Conservation (phyloP, 2,113 vertebrate genomes). For the Cebus imitator region DNA sequence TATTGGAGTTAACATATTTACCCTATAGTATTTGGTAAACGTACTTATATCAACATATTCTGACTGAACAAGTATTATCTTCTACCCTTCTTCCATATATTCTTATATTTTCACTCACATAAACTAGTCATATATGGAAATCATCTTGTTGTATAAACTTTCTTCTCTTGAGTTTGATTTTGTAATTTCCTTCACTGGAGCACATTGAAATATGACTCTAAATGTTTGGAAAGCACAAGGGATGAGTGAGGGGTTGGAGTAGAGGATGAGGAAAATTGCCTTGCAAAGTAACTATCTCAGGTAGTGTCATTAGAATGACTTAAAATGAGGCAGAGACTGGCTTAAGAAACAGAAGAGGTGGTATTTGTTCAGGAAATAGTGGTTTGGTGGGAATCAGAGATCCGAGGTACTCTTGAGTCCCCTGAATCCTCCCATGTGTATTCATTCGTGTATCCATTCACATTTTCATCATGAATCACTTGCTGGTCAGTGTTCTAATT, state of each 20-base stretch:
- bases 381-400: too few relatives aligned
- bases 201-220: not conserved
- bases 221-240: not conserved
- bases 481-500: not conserved
- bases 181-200: not conserved
- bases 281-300: not conserved
- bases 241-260: not conserved
- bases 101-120: not conserved
- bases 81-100: not conserved
- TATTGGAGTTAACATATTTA: not conserved
- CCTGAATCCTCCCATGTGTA: not conserved
- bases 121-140: not conserved
- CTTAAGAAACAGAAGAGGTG: not conserved
- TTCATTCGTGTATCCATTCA: not conserved
- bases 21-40: not conserved
- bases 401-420: not conserved
- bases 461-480: not conserved
- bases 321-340: not conserved
- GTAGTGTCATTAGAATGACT: not conserved
- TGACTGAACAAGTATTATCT: not conserved
- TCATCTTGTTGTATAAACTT: not conserved
- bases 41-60: not conserved
- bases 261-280: not conserved
- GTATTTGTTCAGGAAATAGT: not conserved
- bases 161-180: not conserved